Evolutionary conservation across 2,888 invertebrate genomes (phyloP).

Genomic region (Tryphoninae sp.): DNA sequence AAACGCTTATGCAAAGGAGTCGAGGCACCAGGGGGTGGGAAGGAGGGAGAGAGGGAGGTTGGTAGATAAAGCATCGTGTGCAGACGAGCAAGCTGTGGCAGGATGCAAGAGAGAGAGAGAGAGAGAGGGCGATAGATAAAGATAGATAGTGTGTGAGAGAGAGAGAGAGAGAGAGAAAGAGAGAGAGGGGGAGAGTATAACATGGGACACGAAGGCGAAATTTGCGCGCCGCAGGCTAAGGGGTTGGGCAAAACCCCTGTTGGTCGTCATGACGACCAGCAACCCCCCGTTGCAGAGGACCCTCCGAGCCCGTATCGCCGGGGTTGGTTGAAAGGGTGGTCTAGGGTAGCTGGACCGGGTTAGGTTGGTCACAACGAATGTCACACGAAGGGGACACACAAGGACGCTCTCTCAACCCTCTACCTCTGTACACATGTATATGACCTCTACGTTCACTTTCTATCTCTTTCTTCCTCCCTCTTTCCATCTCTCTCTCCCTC

Average conservation of each 20-base stretch:
- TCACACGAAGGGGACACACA: conserved; percentile 79
- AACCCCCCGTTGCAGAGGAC: conserved; percentile 76
- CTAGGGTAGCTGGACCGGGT: conserved; percentile 78
- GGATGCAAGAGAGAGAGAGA: conserved; percentile 44
- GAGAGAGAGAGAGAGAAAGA: conserved; percentile 65
- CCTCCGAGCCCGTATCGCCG: conserved; percentile 73
- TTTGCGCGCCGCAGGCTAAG: conserved; percentile 66
- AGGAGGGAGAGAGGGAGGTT: conserved; percentile 4
- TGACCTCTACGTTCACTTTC: conserved; percentile 27
- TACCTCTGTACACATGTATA: conserved; percentile 7
- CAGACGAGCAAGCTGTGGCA: conserved; percentile 46
- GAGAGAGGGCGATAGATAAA: conserved; percentile 8
- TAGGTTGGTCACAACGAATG: conserved; percentile 77
- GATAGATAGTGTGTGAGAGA: not conserved
- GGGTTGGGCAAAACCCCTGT: conserved; percentile 75
- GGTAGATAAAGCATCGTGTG: conserved; percentile 61
- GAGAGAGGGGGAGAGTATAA: conserved; percentile 47
- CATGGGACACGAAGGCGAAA: conserved; percentile 67
- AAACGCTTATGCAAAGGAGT: conserved; percentile 63
- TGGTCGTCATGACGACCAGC: conserved; percentile 80
- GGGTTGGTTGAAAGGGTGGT: conserved; percentile 80
- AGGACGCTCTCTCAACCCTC: conserved; percentile 68
- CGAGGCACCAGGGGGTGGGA: conserved; percentile 37
- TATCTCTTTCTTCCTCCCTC: conserved; percentile 35
- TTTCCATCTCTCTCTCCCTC: conserved; percentile 10